These are phyloP conservation scores for Pristiophorus japonicus DNA, from an alignment of 2,113 vertebrate genomes.

Conservation along the genomic window DNA sequence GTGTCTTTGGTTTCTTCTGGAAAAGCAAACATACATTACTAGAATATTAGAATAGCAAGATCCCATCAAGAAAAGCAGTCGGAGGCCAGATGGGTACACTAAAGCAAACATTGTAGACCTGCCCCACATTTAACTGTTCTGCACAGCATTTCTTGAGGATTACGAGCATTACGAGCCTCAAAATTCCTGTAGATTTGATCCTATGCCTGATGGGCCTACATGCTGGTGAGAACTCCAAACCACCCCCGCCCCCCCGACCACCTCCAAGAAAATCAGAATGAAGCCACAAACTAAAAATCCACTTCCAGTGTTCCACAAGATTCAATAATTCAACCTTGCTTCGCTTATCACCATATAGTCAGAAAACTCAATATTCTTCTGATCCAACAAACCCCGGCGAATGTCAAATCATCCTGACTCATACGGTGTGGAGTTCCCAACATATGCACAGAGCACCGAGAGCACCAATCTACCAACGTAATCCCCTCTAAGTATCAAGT, in stretches of 20 bases:
- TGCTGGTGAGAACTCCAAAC: not conserved
- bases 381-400: too few species aligned
- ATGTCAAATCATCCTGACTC: not conserved
- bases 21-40: conserved; percentile 43
- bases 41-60: not conserved
- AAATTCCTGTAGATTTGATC: not conserved
- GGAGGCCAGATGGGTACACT: too few species aligned
- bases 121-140: not conserved
- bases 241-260: too few species aligned
- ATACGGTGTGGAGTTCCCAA: not conserved
- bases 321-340: not conserved
- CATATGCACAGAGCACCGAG: not conserved
- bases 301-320: not conserved
- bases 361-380: not conserved
- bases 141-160: not conserved
- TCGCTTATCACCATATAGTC: not conserved
- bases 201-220: not conserved
- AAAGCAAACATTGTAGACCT: not conserved
- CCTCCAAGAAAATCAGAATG: not conserved
- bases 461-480: not conserved
- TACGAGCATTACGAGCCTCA: not conserved
- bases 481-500: not conserved
- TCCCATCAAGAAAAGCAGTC: not conserved
- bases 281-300: not conserved
- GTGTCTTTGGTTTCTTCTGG: conserved; percentile 96